Conservation (phyloP, 2,888 invertebrate species). For the Phyllotreta striolata region DNA sequence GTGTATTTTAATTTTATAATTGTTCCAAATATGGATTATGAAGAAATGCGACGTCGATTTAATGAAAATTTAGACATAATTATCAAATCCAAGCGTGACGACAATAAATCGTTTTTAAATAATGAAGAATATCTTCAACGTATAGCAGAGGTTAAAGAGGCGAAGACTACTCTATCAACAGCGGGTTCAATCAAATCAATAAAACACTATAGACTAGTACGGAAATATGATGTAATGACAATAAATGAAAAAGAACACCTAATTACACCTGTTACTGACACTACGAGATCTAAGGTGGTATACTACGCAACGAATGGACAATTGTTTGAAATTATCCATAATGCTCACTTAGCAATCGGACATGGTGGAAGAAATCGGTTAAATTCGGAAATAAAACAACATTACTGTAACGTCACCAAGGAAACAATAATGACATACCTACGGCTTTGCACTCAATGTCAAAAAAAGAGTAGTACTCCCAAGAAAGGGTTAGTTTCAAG, state of each 20-base stretch:
- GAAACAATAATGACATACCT: constrained; percentile 24
- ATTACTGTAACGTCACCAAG: constrained; percentile 29
- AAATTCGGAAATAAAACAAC: constrained; percentile 33
- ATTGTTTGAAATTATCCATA: constrained; percentile 23
- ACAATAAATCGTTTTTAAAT: constrained; percentile 3
- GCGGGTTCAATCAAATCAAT: background rate
- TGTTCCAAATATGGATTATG: too few relatives aligned
- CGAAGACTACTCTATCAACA: background rate
- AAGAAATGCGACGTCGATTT: constrained; percentile 3
- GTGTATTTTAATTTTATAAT: too few relatives aligned
- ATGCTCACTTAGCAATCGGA: constrained; percentile 39
- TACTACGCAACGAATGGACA: constrained; percentile 1
- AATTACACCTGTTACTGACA: background rate
- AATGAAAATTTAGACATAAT: background rate
- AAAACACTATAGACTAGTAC: constrained; percentile 1
- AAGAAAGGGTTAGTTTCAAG: constrained; percentile 20
- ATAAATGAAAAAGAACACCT: background rate
- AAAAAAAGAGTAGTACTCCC: constrained; percentile 8
- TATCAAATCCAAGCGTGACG: background rate
- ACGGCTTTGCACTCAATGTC: constrained; percentile 19
- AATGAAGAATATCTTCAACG: background rate
- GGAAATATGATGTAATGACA: background rate
- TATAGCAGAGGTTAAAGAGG: constrained; percentile 1
- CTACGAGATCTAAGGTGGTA: background rate
- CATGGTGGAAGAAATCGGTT: constrained; percentile 40